Conservation (phyloP, 2,888 invertebrate species). For the Matsumyia berberina region DNA sequence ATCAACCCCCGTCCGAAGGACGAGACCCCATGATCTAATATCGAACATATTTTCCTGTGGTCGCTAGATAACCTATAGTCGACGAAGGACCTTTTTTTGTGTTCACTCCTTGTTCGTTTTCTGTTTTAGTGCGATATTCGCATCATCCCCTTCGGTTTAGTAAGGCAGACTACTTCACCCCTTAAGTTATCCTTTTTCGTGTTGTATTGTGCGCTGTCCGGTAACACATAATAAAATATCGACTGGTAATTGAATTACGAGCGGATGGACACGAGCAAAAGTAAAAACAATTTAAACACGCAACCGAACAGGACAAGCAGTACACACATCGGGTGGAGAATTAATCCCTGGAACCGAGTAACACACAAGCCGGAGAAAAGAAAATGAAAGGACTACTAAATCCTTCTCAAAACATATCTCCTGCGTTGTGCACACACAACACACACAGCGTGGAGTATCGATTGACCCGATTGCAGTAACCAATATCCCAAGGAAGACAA, state of each 20-base stretch:
- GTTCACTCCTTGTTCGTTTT: not conserved
- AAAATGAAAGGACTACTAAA: constrained; percentile 62
- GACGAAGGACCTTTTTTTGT: constrained; percentile 14
- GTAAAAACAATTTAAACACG: constrained; percentile 71
- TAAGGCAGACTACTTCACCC: not conserved
- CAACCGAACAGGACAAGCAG: constrained; percentile 1
- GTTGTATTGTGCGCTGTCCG: constrained; percentile 20
- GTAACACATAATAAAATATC: constrained; percentile 73
- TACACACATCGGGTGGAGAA: constrained; percentile 26
- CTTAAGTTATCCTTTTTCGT: constrained; percentile 22
- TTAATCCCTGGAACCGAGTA: constrained; percentile 58
- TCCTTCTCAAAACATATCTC: constrained; percentile 34
- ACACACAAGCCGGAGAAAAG: constrained; percentile 34
- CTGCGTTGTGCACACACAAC: constrained; percentile 12
- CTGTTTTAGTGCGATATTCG: not conserved
- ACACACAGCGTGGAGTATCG: constrained; percentile 54
- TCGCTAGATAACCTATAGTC: constrained; percentile 34
- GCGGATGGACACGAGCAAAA: constrained; percentile 45
- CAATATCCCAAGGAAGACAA: constrained; percentile 31
- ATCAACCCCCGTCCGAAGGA: constrained; percentile 59
- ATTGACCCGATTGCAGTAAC: constrained; percentile 71
- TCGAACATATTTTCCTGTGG: constrained; percentile 68
- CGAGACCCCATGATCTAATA: constrained; percentile 63
- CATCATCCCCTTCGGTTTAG: not conserved
- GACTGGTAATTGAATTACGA: constrained; percentile 72